These are phyloP conservation scores for Hecatera dysodea DNA, from an alignment of 2,888 invertebrate genomes.

Conservation along the genomic window DNA sequence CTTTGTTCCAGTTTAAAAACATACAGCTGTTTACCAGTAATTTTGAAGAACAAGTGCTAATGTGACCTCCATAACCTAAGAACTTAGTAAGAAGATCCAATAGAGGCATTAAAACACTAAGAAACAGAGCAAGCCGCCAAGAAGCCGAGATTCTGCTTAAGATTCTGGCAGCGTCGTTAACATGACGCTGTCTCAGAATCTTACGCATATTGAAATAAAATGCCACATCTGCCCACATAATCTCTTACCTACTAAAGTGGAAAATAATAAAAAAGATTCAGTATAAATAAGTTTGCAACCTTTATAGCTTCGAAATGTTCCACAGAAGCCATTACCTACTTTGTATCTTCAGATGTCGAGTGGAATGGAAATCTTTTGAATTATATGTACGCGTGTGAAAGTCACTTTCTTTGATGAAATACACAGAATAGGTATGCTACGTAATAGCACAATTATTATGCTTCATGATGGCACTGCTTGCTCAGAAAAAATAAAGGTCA, in stretches of 20 bases:
- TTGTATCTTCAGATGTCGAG: constrained; percentile 47
- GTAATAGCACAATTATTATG: background rate
- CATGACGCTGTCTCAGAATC: no score
- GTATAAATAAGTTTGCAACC: constrained; percentile 72
- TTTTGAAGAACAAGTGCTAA: no score
- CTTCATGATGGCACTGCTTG: background rate
- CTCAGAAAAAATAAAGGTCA: background rate
- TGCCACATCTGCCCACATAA: constrained; percentile 56
- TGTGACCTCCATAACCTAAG: no score
- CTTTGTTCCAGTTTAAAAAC: no score
- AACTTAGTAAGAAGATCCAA: no score
- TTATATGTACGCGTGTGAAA: constrained; percentile 36
- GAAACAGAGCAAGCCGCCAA: no score
- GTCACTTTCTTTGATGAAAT: constrained; percentile 32
- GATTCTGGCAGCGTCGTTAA: no score
- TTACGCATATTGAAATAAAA: background rate
- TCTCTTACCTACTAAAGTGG: constrained; percentile 63
- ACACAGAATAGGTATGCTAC: background rate
- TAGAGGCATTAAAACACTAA: no score
- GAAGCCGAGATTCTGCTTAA: no score
- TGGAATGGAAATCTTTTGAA: constrained; percentile 53
- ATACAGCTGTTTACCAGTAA: no score
- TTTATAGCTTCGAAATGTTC: constrained; percentile 58
- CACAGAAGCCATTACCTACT: constrained; percentile 57
- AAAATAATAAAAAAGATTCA: constrained; percentile 75